A percentile compares a stretch with the other conserved stretches of the same genome.
phyloP scores from a whole-genome alignment of 1,140 invertebrate genomes.

The Dendroctonus ponderosae region DNA sequence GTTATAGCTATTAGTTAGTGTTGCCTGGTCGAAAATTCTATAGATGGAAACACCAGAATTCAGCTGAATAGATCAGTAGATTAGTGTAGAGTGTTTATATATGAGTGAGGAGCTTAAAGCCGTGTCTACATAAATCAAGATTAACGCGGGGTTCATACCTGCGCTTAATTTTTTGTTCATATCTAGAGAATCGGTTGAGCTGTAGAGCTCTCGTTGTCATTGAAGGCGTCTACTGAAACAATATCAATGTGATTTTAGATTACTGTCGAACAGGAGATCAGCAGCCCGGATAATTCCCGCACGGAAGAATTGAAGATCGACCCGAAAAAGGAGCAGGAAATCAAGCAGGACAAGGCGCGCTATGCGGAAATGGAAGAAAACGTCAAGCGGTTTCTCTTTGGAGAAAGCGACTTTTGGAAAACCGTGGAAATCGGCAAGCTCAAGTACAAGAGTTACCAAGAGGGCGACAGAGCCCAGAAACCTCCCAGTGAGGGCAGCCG shows the following conservation, averaged over 20 bases:
- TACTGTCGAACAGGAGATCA: slow-evolving; percentile 38
- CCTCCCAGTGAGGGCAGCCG: slow-evolving; percentile 18
- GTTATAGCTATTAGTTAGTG: too few species aligned
- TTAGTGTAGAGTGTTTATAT: too few species aligned
- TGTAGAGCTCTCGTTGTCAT: too few species aligned
- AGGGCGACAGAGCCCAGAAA: slow-evolving; percentile 24
- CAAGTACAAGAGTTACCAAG: slow-evolving; percentile 39
- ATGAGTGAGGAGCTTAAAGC: too few species aligned
- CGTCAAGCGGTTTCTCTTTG: slow-evolving; percentile 48
- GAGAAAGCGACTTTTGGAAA: slow-evolving; percentile 47
- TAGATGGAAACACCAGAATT: too few species aligned
- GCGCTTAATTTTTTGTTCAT: too few species aligned
- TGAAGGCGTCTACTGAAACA: too few species aligned
- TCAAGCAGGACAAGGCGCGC: slow-evolving; percentile 42
- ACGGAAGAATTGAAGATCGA: slow-evolving; percentile 26
- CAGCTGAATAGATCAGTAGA: too few species aligned
- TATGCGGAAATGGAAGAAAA: slow-evolving; percentile 50
- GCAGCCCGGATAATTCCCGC: slow-evolving; percentile 41
- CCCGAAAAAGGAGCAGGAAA: slow-evolving; percentile 39
- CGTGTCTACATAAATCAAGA: too few species aligned
- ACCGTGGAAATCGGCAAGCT: slow-evolving; percentile 44
- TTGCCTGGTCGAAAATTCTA: too few species aligned
- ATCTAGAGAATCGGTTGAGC: too few species aligned
- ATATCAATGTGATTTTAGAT: slow-evolving; percentile 9
- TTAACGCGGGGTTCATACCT: too few species aligned